Conservation (phyloP, 2,888 invertebrate genomes). For the Dicycla oo region DNA sequence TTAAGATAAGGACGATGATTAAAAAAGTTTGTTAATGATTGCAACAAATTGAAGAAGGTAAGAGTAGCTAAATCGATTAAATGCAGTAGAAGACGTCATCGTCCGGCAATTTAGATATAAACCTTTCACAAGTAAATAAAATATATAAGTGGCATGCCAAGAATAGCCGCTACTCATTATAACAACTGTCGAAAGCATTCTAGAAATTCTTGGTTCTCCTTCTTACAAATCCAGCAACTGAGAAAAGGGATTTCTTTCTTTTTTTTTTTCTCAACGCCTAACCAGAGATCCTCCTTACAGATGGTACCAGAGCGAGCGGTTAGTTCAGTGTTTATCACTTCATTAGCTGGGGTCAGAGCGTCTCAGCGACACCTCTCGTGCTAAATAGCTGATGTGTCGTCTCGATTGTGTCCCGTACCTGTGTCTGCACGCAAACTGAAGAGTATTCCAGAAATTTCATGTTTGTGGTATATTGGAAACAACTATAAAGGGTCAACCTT, state of each 20-base stretch:
- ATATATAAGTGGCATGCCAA: background rate
- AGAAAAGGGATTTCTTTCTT: background rate
- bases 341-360: constrained; percentile 65
- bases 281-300: constrained; percentile 55
- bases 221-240: background rate
- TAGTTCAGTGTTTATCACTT: constrained; percentile 67
- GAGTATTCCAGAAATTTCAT: constrained; percentile 39
- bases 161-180: background rate
- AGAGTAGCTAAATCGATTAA: background rate
- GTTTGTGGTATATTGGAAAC: background rate
- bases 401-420: constrained; percentile 74
- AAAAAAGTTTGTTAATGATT: background rate
- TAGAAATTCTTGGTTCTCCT: background rate
- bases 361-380: constrained; percentile 82
- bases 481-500: background rate
- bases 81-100: background rate
- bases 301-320: constrained; percentile 56
- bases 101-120: background rate
- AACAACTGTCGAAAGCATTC: background rate
- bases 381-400: constrained; percentile 80
- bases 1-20: background rate
- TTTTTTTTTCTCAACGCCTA: constrained; percentile 22
- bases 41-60: background rate
- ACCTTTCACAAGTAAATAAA: background rate
- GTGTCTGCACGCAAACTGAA: constrained; percentile 57